Percentiles rank a stretch among this genome's conserved stretches.
Conservation (phyloP, 1,140 invertebrate species). For the Aphaenogaster floridana region DNA sequence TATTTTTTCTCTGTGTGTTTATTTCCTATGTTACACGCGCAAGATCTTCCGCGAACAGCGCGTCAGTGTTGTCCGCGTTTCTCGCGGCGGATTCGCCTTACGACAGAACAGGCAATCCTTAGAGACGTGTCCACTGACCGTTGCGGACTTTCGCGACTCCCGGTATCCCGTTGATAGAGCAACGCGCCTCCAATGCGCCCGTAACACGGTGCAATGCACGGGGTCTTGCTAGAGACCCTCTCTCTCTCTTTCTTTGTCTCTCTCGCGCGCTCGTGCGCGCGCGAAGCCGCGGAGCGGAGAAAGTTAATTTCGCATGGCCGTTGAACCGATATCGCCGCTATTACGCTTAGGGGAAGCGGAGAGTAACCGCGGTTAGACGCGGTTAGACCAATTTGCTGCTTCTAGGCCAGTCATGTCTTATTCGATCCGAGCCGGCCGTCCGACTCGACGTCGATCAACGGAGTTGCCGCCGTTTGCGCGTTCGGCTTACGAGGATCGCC, state of each 20-base stretch:
- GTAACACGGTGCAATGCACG: constrained; percentile 43
- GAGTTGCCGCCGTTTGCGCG: not conserved
- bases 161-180: constrained; percentile 43
- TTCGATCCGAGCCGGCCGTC: constrained; percentile 25
- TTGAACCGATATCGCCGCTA: constrained; percentile 82
- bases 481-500: not conserved
- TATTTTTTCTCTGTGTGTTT: no score
- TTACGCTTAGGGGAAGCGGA: constrained; percentile 76
- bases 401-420: constrained; percentile 40
- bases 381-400: constrained; percentile 62
- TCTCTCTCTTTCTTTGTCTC: constrained; percentile 46
- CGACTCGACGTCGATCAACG: constrained; percentile 32
- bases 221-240: constrained; percentile 58
- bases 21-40: not conserved
- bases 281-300: constrained; percentile 74
- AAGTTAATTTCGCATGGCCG: constrained; percentile 85
- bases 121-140: constrained; percentile 42
- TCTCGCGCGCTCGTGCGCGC: constrained; percentile 50
- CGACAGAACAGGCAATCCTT: constrained; percentile 10
- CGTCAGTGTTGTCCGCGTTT: not conserved
- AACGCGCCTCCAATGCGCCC: constrained; percentile 36
- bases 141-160: constrained; percentile 13
- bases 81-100: not conserved
- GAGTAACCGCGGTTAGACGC: constrained; percentile 64
- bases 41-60: not conserved